These are phyloP conservation scores for Tethea ocularis DNA, from an alignment of 2,888 invertebrate species.

Conservation along the genomic window DNA sequence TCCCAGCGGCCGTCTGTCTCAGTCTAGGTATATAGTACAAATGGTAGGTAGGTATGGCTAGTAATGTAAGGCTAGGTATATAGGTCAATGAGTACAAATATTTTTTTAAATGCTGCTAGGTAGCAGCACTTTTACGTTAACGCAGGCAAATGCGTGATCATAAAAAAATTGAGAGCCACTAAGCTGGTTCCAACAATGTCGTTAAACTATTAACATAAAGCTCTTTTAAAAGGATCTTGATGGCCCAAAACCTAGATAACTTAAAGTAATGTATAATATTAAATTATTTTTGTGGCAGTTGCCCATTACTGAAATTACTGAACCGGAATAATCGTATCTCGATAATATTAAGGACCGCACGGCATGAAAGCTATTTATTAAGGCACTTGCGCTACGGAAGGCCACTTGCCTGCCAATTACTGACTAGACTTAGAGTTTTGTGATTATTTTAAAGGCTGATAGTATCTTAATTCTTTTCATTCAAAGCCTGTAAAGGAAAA, in stretches of 20 bases:
- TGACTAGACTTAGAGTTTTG: too few relatives aligned
- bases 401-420: not conserved
- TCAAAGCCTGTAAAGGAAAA: too few relatives aligned
- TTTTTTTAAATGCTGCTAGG: too few relatives aligned
- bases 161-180: not conserved
- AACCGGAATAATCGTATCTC: conserved; percentile 9
- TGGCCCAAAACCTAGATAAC: conserved; percentile 5
- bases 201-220: conserved; percentile 1
- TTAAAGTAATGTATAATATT: not conserved
- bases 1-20: too few relatives aligned
- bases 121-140: too few relatives aligned
- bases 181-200: not conserved
- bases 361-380: conserved; percentile 5
- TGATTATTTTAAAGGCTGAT: too few relatives aligned
- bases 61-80: too few relatives aligned
- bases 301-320: conserved; percentile 8
- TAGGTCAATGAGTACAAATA: too few relatives aligned
- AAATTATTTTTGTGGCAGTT: conserved; percentile 5
- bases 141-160: too few relatives aligned
- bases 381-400: not conserved
- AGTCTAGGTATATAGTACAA: too few relatives aligned
- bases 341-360: conserved; percentile 8
- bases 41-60: too few relatives aligned
- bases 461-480: too few relatives aligned
- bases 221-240: conserved; percentile 2